phyloP scores from a whole-genome alignment of 2,113 vertebrate species.

The Acinonyx jubatus region DNA sequence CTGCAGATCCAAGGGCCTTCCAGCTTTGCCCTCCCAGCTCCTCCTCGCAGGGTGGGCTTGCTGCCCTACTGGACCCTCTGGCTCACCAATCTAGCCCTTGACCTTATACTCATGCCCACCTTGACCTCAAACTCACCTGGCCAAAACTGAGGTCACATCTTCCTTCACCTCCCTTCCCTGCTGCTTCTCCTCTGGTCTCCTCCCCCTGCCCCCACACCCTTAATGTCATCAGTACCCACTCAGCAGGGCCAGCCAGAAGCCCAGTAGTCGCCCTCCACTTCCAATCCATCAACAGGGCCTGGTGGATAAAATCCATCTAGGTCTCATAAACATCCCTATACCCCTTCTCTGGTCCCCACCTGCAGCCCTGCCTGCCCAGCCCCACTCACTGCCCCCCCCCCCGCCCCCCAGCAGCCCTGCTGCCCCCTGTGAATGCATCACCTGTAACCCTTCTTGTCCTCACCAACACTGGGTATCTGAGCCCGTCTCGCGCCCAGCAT shows the following conservation, averaged over 20 bases:
- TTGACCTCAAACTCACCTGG: neutral
- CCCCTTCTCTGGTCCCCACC: too few species aligned
- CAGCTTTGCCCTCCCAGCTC: neutral
- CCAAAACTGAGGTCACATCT: neutral
- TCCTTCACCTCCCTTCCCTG: too few species aligned
- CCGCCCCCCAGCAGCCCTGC: neutral
- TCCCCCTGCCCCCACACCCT: accelerated
- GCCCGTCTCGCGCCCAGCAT: neutral
- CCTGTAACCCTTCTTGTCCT: neutral
- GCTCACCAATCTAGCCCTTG: neutral
- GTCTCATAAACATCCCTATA: neutral
- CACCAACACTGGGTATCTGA: neutral
- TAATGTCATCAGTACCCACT: neutral
- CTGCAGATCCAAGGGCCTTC: accelerated
- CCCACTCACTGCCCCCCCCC: accelerated
- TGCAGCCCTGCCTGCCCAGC: accelerated
- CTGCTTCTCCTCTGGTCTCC: neutral
- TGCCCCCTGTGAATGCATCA: neutral
- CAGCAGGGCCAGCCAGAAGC: neutral
- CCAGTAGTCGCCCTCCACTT: neutral
- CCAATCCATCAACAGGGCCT: neutral
- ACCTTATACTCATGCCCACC: neutral
- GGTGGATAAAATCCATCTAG: neutral
- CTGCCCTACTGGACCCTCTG: neutral
- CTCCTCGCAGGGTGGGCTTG: accelerated